These are phyloP conservation scores for Tinea trinotella DNA, from an alignment of 2,888 invertebrate species.

Conservation along the genomic window DNA sequence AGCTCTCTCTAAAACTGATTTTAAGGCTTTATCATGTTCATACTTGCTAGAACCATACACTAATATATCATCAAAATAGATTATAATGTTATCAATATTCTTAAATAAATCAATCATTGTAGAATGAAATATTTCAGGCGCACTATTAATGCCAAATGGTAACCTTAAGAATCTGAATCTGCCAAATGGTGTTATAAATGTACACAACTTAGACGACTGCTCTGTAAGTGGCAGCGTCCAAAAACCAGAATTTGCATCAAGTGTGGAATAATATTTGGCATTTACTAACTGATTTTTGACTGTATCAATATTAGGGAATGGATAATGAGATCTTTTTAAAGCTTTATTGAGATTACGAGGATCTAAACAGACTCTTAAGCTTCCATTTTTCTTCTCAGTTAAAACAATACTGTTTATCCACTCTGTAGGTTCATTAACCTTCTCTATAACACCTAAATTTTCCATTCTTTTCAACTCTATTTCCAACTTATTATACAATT, in stretches of 20 bases:
- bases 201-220: conserved; percentile 24
- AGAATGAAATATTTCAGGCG: conserved; percentile 25
- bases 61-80: conserved; percentile 25
- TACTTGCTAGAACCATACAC: conserved; percentile 22
- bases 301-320: conserved; percentile 26
- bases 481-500: conserved; percentile 20
- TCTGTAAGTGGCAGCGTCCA: conserved; percentile 24
- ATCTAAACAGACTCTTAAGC: conserved; percentile 26
- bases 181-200: conserved; percentile 26
- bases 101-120: conserved; percentile 24
- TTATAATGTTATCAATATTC: conserved; percentile 22
- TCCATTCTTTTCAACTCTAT: conserved; percentile 22
- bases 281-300: conserved; percentile 23
- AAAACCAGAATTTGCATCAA: conserved; percentile 27
- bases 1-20: conserved; percentile 18
- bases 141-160: conserved; percentile 25
- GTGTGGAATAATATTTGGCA: conserved; percentile 23
- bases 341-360: conserved; percentile 26
- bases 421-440: conserved; percentile 23
- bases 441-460: conserved; percentile 19
- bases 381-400: conserved; percentile 24
- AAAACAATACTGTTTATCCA: conserved; percentile 25
- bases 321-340: conserved; percentile 25
- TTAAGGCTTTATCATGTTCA: conserved; percentile 13
- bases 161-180: conserved; percentile 23